Evolutionary conservation across 1,140 invertebrate species (phyloP), one percentile per base, ranked within the genome.

Genomic region (Zaprionus ghesquierei): DNA sequence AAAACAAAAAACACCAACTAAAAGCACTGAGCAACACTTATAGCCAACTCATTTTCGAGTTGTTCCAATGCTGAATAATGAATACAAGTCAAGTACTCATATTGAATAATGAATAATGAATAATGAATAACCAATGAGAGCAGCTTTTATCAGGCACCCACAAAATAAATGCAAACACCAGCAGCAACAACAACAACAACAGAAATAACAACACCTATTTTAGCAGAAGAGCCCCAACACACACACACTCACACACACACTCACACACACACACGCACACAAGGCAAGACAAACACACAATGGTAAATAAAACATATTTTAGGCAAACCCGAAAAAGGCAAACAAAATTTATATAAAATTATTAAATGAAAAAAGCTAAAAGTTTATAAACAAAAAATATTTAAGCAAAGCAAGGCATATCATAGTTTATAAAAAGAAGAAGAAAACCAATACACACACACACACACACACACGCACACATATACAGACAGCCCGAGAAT

Each of bases 371-470:
- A 64, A 68, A 76, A 63, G 62, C 61, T 51, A 76, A 75, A 69
- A 74, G 59, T 61, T 73, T 69, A 62, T 60, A 79, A 61, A 56
- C 60, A 70, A 84, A 70, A 84, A 89, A 85, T 89, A 89, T 81
- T 89, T 89, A 89, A 89, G 80, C 81, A 90, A 86, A 87, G 79
- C 79, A 87, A 87, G 76, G 84, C 84, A 87, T 87, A 87, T 87
- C 84, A 87, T 87, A 87, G 84, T 84, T 89, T 87, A 89, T 89
- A 87, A 86, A 46, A 89, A 77, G 55, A 61, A 58, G 58, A 58
- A 75, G 38, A 20, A 61, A 46, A 55, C 61, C 49, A 61, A 76
- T 35, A 9, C 51, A 72, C 46, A 58, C 15, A 51, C 29, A 64
- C 68, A 65, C 29, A 71, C n/a, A 50, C 33, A 70, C 22, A 66